These are phyloP conservation scores for Corythornis cristatus DNA, from an alignment of 2,113 vertebrate species.

Conservation along the genomic window DNA sequence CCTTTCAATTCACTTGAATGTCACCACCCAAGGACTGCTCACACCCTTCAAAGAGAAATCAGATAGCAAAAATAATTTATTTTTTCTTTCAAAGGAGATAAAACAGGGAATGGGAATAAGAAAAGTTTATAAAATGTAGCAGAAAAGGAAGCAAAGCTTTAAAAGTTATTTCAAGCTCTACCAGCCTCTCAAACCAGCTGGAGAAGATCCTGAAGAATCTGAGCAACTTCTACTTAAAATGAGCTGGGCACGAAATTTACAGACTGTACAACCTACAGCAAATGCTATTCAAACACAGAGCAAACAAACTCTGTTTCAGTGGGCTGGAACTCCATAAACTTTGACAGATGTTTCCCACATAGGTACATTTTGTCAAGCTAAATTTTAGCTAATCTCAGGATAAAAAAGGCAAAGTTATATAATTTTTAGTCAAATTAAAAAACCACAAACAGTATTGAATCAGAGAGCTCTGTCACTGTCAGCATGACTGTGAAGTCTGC, in stretches of 20 bases:
- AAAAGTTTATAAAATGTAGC: background rate
- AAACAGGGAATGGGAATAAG: background rate
- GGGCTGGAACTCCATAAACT: background rate
- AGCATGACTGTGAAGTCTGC: background rate
- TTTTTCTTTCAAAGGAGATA: background rate
- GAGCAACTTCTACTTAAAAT: background rate
- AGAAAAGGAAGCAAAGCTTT: background rate
- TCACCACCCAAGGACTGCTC: background rate
- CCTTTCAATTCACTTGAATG: conserved; percentile 6
- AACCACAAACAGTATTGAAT: background rate
- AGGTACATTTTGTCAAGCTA: background rate
- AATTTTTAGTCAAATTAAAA: background rate
- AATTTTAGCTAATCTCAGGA: background rate
- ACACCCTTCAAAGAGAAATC: background rate
- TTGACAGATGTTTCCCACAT: background rate
- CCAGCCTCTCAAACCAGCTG: background rate
- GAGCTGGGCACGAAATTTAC: background rate
- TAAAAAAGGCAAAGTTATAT: background rate
- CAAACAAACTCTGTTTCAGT: background rate
- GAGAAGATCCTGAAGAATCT: background rate
- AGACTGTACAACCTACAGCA: background rate
- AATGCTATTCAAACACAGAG: background rate
- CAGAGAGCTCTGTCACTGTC: background rate
- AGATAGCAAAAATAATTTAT: background rate
- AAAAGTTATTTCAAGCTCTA: background rate